Percentiles rank a stretch among this genome's conserved stretches.
phyloP scores from a whole-genome alignment of 1,140 invertebrate species.

The Myzus persicae region DNA sequence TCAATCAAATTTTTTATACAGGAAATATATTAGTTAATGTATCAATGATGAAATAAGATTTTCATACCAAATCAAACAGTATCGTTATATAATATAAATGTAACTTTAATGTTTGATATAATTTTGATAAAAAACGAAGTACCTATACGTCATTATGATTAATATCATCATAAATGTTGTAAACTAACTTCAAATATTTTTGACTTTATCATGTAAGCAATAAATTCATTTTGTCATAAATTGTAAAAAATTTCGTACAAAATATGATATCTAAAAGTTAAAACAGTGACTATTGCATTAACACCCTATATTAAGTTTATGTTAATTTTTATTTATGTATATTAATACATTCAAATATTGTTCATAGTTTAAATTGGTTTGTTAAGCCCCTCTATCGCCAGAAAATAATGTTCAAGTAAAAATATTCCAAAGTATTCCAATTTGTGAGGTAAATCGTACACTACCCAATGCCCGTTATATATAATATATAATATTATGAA shows the following conservation, averaged over 20 bases:
- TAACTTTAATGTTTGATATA: conserved; percentile 18
- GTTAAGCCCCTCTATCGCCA: not conserved
- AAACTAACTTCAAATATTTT: conserved; percentile 4
- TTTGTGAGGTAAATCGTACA: not conserved
- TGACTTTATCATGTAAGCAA: not conserved
- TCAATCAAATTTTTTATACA: no score
- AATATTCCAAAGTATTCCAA: not conserved
- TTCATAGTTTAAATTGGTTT: not conserved
- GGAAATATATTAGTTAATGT: no score
- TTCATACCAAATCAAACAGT: not conserved
- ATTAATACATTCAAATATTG: not conserved
- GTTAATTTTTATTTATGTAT: not conserved
- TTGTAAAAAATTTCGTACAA: not conserved
- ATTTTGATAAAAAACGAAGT: conserved; percentile 13
- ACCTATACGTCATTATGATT: conserved; percentile 2
- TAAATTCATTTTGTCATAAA: conserved; percentile 6
- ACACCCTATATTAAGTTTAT: not conserved
- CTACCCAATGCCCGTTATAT: not conserved
- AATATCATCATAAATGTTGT: conserved; percentile 8
- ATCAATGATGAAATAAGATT: not conserved
- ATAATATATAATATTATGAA: not conserved
- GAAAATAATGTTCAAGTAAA: not conserved
- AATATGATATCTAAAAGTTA: conserved; percentile 3
- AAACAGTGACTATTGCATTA: not conserved
- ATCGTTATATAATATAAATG: not conserved